Evolutionary conservation across 2,797 vertebrate genomes (phyloP).

Genomic region (Adelosebastes latens): DNA sequence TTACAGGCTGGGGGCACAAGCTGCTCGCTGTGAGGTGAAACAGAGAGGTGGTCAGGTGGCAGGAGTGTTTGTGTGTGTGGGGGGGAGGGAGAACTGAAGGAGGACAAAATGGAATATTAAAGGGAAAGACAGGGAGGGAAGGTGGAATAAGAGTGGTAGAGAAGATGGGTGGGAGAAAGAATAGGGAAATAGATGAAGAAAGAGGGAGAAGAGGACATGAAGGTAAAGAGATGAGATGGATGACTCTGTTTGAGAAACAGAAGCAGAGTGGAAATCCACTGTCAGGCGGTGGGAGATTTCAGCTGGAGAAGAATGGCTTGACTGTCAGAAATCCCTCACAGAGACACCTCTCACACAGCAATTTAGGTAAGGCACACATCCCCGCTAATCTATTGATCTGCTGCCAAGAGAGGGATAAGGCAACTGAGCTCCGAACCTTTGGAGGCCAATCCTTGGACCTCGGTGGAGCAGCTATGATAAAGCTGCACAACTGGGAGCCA

Average conservation of each 20-base stretch:
- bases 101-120: constrained; percentile 24
- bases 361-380: constrained; percentile 36
- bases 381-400: constrained; percentile 55
- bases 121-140: background rate
- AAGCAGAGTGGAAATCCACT: constrained; percentile 2
- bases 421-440: constrained; percentile 14
- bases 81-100: background rate
- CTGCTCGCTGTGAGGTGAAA: constrained; percentile 44
- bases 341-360: constrained; percentile 40
- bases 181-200: background rate
- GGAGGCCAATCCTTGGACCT: constrained; percentile 29
- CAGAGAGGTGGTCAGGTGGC: constrained; percentile 1
- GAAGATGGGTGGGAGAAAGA: background rate
- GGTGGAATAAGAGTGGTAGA: background rate
- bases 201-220: background rate
- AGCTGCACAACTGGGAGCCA: constrained; percentile 13
- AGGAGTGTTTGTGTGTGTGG: background rate
- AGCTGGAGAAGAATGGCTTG: constrained; percentile 17
- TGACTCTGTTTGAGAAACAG: constrained; percentile 10
- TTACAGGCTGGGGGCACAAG: constrained; percentile 38
- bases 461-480: constrained; percentile 21
- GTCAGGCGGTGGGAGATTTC: constrained; percentile 13
- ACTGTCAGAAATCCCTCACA: constrained; percentile 43
- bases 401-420: constrained; percentile 52
- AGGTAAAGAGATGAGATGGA: background rate